Evolutionary conservation across 2,888 invertebrate genomes (phyloP), one percentile per base, ranked within the genome.

Genomic region (Lasioglossum marginatum): DNA sequence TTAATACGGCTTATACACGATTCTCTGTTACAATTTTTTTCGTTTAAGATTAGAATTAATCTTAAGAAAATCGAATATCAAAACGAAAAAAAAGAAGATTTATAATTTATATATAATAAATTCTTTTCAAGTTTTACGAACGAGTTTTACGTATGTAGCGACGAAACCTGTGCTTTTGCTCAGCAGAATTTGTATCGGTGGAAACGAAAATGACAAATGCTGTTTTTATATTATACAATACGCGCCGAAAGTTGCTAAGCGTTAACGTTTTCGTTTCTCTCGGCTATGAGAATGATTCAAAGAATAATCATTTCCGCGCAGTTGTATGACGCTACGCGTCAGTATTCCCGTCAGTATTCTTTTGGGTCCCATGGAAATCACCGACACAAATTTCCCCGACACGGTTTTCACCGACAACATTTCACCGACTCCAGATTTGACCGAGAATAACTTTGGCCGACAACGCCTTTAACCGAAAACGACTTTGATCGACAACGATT

Each of bases 81-180:
- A 57, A 52, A 57, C 12, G 57, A 57, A 12, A n/a, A 57, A 63
- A 82, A 76, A 57, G 73, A 48, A 77, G 73, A 76, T 80, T 87
- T 87, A 81, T 81, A 81, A 83, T 82, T 85, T 81, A 75, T 48
- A 90, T 72, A 82, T 70, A 77, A 77, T 77, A 77, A 91, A 91
- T 87, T 79, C 66, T 83, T 87, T 77, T 81, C 89, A 83, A 78
- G 87, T 84, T 91, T 82, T 63, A 77, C 74, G 70, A 79, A 74
- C 80, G 80, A 81, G 78, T 91, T 89, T 91, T 90, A 84, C 85
- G 74, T 83, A 82, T 84, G 45, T 77, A 88, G 80, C 31, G 77
- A 78, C 82, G 72, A 83, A 89, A 85, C 78, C 87, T 77, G 78
- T 82, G 88, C 60, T 72, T 76, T 79, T 57, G 68, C 75, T 81